Conservation (phyloP, 2,888 invertebrate species). For the Drosophila dives region DNA sequence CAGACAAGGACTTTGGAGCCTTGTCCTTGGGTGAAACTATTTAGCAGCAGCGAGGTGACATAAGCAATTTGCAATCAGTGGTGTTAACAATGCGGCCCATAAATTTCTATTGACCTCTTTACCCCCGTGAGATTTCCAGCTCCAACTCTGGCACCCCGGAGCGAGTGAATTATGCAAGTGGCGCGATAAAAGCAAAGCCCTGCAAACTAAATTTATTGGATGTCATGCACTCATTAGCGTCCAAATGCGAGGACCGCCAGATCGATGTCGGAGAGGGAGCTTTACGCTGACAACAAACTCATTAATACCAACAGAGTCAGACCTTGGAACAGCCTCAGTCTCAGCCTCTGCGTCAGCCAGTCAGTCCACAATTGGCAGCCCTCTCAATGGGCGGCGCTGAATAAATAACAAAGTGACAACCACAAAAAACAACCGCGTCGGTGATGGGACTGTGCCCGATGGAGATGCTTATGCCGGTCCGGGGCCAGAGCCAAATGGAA, state of each 20-base stretch:
- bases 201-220: constrained; percentile 79
- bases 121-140: constrained; percentile 35
- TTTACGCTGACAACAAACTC: constrained; percentile 65
- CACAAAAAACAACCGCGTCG: constrained; percentile 76
- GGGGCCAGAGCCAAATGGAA: constrained; percentile 5
- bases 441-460: constrained; percentile 41
- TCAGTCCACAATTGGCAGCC: constrained; percentile 38
- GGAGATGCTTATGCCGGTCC: not conserved
- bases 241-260: constrained; percentile 69
- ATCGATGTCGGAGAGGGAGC: constrained; percentile 41
- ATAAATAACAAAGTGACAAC: constrained; percentile 82
- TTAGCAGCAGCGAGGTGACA: constrained; percentile 21
- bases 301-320: constrained; percentile 55
- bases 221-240: constrained; percentile 82
- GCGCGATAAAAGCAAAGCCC: constrained; percentile 78
- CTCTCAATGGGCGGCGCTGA: constrained; percentile 69
- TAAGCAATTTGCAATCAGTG: constrained; percentile 78
- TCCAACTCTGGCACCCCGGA: constrained; percentile 37
- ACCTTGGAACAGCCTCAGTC: constrained; percentile 23
- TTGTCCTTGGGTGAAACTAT: constrained; percentile 24
- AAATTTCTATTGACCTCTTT: constrained; percentile 75
- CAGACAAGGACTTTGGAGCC: constrained; percentile 13
- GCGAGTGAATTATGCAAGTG: constrained; percentile 79
- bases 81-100: constrained; percentile 76
- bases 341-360: constrained; percentile 11